Conservation (phyloP, 2,888 invertebrate genomes). For the Oasisia sp. region DNA sequence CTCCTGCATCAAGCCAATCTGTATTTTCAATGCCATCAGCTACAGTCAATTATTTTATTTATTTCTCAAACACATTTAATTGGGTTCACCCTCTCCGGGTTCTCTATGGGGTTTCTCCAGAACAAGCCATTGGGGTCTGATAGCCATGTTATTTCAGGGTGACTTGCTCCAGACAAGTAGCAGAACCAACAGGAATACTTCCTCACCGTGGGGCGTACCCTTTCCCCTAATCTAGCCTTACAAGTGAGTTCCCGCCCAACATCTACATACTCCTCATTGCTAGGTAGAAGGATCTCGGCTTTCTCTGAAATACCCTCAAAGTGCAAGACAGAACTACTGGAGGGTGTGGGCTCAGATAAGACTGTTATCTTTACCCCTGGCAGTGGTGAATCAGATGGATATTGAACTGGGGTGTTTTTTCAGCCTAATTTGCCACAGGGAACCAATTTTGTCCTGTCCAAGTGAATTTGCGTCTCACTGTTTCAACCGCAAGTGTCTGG, state of each 20-base stretch:
- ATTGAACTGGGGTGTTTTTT: slow-evolving; percentile 17
- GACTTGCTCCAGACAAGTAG: background rate
- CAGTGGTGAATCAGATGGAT: slow-evolving; percentile 10
- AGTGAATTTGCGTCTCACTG: background rate
- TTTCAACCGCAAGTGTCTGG: background rate
- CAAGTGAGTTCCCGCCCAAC: background rate
- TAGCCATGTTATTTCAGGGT: slow-evolving; percentile 13
- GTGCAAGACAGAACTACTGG: background rate
- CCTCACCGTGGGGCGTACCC: background rate
- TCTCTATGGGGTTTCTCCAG: background rate
- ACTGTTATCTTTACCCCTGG: background rate
- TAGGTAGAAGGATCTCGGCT: background rate
- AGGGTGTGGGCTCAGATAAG: background rate
- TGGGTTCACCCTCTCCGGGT: background rate
- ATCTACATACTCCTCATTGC: background rate
- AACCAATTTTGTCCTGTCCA: background rate
- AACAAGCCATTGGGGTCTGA: background rate
- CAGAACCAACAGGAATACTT: slow-evolving; percentile 1
- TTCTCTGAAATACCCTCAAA: background rate
- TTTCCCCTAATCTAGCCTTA: background rate
- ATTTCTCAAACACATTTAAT: background rate
- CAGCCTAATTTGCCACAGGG: background rate
- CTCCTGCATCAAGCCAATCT: background rate
- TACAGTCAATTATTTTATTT: background rate
- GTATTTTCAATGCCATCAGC: background rate